These are phyloP conservation scores for Phania funesta DNA, from an alignment of 2,888 invertebrate genomes.

Conservation along the genomic window DNA sequence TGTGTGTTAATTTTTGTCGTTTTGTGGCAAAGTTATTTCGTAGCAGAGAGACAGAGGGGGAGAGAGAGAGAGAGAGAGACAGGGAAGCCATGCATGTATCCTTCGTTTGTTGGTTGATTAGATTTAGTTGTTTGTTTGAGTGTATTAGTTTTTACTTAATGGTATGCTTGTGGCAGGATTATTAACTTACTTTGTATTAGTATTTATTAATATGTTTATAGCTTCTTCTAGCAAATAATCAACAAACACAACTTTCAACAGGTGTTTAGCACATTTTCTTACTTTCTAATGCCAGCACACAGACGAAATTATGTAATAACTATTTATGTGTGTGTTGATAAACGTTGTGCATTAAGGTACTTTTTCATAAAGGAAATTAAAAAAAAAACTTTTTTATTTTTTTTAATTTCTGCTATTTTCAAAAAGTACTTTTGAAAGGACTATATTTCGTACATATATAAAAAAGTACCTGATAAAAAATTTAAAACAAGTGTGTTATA, in stretches of 20 bases:
- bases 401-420: too few relatives aligned
- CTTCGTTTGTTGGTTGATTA: conserved; percentile 33
- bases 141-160: conserved; percentile 58
- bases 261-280: conserved; percentile 55
- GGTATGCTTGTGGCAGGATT: conserved; percentile 65
- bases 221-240: conserved; percentile 40
- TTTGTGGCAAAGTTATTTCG: conserved; percentile 24
- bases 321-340: neutral
- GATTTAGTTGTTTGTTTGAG: conserved; percentile 42
- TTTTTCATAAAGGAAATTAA: conserved; percentile 23
- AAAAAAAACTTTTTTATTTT: too few relatives aligned
- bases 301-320: conserved; percentile 10
- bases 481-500: too few relatives aligned
- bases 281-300: neutral
- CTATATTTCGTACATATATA: neutral
- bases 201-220: conserved; percentile 66
- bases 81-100: neutral
- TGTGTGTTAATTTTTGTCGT: neutral
- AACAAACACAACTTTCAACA: conserved; percentile 54
- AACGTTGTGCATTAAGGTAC: neutral
- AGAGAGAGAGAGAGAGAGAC: neutral
- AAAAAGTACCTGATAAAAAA: too few relatives aligned
- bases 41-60: neutral
- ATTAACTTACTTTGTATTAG: conserved; percentile 67
- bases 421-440: neutral